A percentile compares a stretch with the other conserved stretches of the same genome.
These are phyloP conservation scores for Oeneis ivallda DNA, from an alignment of 2,888 invertebrate species.

Conservation along the genomic window DNA sequence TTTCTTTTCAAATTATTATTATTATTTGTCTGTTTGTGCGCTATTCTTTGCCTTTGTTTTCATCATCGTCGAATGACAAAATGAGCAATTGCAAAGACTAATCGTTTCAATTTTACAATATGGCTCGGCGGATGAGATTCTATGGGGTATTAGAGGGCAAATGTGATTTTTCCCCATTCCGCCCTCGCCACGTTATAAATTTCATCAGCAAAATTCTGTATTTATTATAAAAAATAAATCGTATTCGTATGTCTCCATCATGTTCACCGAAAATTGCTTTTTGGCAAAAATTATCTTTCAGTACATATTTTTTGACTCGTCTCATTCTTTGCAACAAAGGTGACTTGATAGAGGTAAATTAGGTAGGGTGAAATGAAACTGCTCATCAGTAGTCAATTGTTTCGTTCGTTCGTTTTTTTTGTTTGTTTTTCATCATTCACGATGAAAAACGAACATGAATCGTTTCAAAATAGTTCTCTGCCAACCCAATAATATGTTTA, in stretches of 20 bases:
- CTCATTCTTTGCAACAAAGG: not conserved
- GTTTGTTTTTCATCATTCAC: too few relatives aligned
- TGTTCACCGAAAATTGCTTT: constrained; percentile 22
- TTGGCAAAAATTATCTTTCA: not conserved
- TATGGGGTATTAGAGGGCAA: constrained; percentile 31
- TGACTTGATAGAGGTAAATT: not conserved
- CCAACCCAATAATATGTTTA: not conserved
- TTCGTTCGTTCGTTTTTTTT: too few relatives aligned
- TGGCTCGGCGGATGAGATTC: constrained; percentile 30
- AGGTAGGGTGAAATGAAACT: not conserved
- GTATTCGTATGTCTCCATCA: constrained; percentile 16
- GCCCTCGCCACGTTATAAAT: constrained; percentile 24
- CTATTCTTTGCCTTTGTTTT: not conserved
- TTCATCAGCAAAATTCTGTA: constrained; percentile 27
- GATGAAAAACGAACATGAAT: too few relatives aligned
- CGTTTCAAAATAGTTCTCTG: too few relatives aligned
- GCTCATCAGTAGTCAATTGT: not conserved
- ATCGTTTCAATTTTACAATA: constrained; percentile 39
- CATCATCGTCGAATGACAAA: constrained; percentile 28
- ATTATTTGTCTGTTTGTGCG: too few relatives aligned
- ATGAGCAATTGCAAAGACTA: constrained; percentile 45
- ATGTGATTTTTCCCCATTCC: constrained; percentile 22
- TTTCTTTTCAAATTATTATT: too few relatives aligned
- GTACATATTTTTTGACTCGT: not conserved
- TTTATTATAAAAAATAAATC: constrained; percentile 28